A percentile compares a stretch with the other conserved stretches of the same genome.
Conservation (phyloP, 2,888 invertebrate species). For the Macropis europaea region DNA sequence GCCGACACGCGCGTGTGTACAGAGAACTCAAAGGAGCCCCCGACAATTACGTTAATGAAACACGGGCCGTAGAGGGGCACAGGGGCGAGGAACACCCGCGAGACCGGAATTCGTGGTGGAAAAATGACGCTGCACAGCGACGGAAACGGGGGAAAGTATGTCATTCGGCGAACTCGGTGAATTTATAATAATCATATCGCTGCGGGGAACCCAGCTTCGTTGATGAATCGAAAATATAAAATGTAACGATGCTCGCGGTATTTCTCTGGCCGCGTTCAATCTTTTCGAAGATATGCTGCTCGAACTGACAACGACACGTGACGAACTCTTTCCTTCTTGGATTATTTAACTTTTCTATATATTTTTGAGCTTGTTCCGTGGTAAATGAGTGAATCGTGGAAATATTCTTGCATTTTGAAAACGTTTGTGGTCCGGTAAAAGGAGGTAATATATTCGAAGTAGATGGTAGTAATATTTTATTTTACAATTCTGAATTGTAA, state of each 20-base stretch:
- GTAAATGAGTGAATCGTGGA: too few relatives aligned
- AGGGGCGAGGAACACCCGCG: conserved; percentile 24
- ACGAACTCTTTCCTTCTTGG: too few relatives aligned
- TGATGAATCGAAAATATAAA: conserved; percentile 1
- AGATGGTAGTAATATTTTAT: too few relatives aligned
- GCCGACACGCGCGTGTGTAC: conserved; percentile 6
- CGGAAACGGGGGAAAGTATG: conserved; percentile 12
- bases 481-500: too few relatives aligned
- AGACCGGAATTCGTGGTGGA: conserved; percentile 3
- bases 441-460: too few relatives aligned
- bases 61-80: conserved; percentile 6
- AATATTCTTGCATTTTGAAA: too few relatives aligned
- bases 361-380: too few relatives aligned
- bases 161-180: conserved; percentile 14
- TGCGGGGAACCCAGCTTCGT: not conserved
- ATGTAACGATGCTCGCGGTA: conserved; percentile 5
- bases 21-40: conserved; percentile 27
- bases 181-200: conserved; percentile 14
- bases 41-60: conserved; percentile 65
- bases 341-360: too few relatives aligned
- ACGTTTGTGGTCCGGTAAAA: too few relatives aligned
- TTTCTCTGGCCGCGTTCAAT: conserved; percentile 1
- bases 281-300: not conserved
- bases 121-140: not conserved
- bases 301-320: too few relatives aligned